A percentile compares a stretch with the other conserved stretches of the same genome.
phyloP scores from a whole-genome alignment of 2,113 vertebrate species.

The Proterorhinus semilunaris region DNA sequence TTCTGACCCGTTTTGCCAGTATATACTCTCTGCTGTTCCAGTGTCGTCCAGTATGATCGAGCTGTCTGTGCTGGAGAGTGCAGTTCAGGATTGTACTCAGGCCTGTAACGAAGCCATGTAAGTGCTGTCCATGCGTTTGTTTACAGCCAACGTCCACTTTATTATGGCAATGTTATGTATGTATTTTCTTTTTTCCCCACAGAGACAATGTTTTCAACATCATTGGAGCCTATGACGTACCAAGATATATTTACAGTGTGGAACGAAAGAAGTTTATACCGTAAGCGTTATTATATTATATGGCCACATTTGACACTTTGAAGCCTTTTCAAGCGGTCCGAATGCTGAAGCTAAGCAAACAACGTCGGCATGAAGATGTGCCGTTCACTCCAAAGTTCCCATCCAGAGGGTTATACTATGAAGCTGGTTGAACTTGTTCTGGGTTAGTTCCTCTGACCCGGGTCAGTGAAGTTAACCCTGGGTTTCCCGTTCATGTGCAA shows the following conservation, averaged over 20 bases:
- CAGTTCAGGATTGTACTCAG: slow-evolving; percentile 91
- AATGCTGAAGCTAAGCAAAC: too few species aligned
- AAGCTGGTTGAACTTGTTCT: too few species aligned
- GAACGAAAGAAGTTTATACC: slow-evolving; percentile 96
- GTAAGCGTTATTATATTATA: slow-evolving; percentile 76
- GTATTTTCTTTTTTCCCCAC: slow-evolving; percentile 43
- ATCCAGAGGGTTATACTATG: too few species aligned
- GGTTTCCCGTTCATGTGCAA: too few species aligned
- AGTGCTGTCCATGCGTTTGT: slow-evolving; percentile 35
- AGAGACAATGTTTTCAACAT: slow-evolving; percentile 96
- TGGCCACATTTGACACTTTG: too few species aligned
- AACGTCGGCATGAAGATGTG: too few species aligned
- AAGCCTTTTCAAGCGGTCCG: too few species aligned
- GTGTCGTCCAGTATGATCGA: slow-evolving; percentile 94
- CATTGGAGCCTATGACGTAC: slow-evolving; percentile 94
- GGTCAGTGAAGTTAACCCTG: too few species aligned
- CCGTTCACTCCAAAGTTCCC: too few species aligned
- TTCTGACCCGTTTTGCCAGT: too few species aligned
- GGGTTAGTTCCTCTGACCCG: too few species aligned
- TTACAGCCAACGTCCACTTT: not conserved
- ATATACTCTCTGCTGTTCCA: slow-evolving; percentile 50
- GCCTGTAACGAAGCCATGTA: slow-evolving; percentile 87
- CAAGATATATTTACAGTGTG: slow-evolving; percentile 87
- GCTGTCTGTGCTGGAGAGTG: slow-evolving; percentile 81
- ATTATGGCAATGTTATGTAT: not conserved